Conservation (phyloP, 2,113 vertebrate species). For the Lagopus leucura region DNA sequence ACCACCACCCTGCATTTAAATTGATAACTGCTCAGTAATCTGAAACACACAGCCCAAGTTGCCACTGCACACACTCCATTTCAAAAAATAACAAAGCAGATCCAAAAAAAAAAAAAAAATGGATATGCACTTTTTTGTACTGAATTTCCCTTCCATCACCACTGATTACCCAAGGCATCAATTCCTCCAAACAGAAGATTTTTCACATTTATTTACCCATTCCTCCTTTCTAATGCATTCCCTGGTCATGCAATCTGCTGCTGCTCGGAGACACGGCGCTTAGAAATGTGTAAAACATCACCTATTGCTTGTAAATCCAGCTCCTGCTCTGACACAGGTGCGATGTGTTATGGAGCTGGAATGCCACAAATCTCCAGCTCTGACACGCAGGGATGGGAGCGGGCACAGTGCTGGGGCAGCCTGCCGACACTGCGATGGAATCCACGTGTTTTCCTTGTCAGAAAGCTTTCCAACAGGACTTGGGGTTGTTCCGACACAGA, state of each 20-base stretch:
- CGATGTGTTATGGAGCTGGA: background rate
- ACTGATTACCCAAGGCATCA: constrained; percentile 25
- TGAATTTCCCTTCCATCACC: constrained; percentile 33
- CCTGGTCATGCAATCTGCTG: background rate
- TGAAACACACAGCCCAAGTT: background rate
- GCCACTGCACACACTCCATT: background rate
- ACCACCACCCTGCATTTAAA: background rate
- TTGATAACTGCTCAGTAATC: background rate
- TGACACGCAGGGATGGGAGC: background rate
- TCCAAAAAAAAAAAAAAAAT: background rate
- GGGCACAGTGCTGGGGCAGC: background rate
- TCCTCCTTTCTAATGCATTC: background rate
- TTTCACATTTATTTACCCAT: constrained; percentile 41
- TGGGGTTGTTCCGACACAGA: background rate
- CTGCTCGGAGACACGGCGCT: accelerated
- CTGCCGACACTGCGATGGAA: accelerated
- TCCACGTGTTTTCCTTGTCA: background rate
- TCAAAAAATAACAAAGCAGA: background rate
- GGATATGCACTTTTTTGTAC: background rate
- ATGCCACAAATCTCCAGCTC: background rate
- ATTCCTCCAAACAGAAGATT: constrained; percentile 17
- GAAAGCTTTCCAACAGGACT: background rate
- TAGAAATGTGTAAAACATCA: background rate
- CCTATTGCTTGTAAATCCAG: background rate
- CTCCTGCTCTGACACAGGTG: background rate